Base-by-base conservation (phyloP, 2,888 invertebrate genomes). In the Epinotia bilunana region DNA sequence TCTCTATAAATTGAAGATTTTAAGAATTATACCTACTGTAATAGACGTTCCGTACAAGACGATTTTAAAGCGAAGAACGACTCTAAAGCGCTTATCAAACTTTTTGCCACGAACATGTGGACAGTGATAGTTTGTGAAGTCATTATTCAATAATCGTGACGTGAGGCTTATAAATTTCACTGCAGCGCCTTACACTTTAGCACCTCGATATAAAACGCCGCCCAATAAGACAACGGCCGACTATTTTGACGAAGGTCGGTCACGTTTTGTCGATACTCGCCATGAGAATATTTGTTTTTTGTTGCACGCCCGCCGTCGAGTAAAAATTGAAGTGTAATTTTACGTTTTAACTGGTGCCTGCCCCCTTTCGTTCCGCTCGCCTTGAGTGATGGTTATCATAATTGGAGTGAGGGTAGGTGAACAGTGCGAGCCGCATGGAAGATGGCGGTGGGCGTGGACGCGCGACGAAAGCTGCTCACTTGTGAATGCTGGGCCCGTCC, bases 251-350 rank as follows among this genome's bases (percentile, higher is more conserved):
- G 93, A 91, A 91, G 92, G 90, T 91, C 90, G 91, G 94, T 94
- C 94, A 94, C 94, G 94, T 94, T 94, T 90, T 86, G 89, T 92
- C 93, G 93, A 93, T 93, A 91, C 91, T 86, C 88, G 83, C 91
- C 93, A 93, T 93, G 94, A 93, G 94, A 93, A 93, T 94, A 93
- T 94, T 94, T 93, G 93, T 93, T 94, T 94, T 93, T 93, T 93
- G 90, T 91, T 91, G 90, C 90, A 87, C 87, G 92, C 89, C 87
- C 88, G 91, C 85, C 88, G 90, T 87, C 88, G 90, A 90, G 89
- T 91, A 90, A 93, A 94, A 93, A 92, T 93, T 90, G 87, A 93
- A 92, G 93, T 90, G 92, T 93, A 94, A 93, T 94, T 93, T 93
- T 91, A 93, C 90, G 92, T 93, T 93, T 93, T 91, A 93, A 91